Evolutionary conservation across 2,113 vertebrate species (phyloP), one percentile per base, ranked within the genome.

Genomic region (Epinephelus cyanopodus): DNA sequence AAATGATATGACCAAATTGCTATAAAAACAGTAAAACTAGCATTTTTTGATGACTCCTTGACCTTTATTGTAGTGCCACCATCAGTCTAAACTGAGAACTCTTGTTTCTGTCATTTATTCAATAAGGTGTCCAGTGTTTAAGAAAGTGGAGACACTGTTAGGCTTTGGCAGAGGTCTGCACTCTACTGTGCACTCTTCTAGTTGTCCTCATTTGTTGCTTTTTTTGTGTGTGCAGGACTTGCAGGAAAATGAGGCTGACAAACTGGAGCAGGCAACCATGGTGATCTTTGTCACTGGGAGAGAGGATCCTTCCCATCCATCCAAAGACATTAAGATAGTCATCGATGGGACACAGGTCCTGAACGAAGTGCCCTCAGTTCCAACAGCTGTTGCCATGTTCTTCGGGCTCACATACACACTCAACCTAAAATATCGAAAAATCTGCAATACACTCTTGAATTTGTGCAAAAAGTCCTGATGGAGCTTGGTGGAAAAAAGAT

Each of bases 241-340:
- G 67, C 67, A 69, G 27, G 17, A 68, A 29, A 68, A 68, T 33
- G 27, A 54, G 48, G 67, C 29, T 70, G 67, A 37, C 14, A 50
- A 70, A 21, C 48, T 37, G 66, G 48, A 52, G 18, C 48, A 69
- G 48, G 18, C 25, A n/a, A 15, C 47, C 11, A 70, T 70, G 50
- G 50, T 50, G 2, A 39, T 56, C 21, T 23, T 53, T 33, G 5
- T 56, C 52, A 56, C 6, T 53, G 52, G 14, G 9, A 70, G 42
- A 56, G 33, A 39, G 68, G 68, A 70, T 69, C 66, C 48, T 37
- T 8, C 21, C 48, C 48, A 69, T 37, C 48, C 9, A 33, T 10
- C 48, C 27, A 69, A 37, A 53, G 27, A 68, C 50, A 56, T 70
- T 39, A 70, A 56, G 29, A 70, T 56, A 1, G 33, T 56, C 33